These are phyloP conservation scores for Hippocampus abdominalis DNA, from an alignment of 2,113 vertebrate genomes.

Conservation along the genomic window DNA sequence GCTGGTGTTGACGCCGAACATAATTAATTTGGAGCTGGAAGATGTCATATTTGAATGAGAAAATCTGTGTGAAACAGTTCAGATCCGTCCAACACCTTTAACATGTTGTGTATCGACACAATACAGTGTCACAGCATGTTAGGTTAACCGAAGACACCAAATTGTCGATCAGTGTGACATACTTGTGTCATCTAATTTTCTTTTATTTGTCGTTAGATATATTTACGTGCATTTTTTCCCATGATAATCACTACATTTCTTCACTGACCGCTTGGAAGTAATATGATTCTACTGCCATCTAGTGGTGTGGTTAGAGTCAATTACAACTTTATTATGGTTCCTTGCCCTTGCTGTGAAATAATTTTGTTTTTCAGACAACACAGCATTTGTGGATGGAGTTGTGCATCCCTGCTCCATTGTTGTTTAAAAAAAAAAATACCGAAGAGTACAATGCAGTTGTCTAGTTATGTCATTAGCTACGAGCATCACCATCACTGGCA, in stretches of 20 bases:
- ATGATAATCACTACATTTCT: not conserved
- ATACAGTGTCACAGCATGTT: not conserved
- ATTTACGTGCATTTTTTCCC: too few species aligned
- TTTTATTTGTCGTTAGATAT: too few species aligned
- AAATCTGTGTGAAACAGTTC: constrained; percentile 14
- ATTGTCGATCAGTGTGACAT: not conserved
- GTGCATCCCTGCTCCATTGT: constrained; percentile 37
- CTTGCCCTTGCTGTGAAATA: not conserved
- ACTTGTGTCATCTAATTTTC: too few species aligned
- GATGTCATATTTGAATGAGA: constrained; percentile 37
- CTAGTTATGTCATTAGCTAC: constrained; percentile 74
- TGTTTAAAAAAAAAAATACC: too few species aligned
- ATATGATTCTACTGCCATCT: not conserved
- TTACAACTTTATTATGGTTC: not conserved
- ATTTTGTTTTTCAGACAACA: not conserved
- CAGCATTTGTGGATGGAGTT: constrained; percentile 28
- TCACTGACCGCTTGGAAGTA: not conserved
- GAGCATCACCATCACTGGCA: constrained; percentile 36
- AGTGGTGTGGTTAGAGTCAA: not conserved
- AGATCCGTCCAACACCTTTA: not conserved
- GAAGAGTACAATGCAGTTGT: constrained; percentile 87
- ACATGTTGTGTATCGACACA: constrained; percentile 4
- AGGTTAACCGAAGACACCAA: too few species aligned
- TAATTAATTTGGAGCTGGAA: constrained; percentile 44
- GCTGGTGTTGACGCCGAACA: constrained; percentile 22